These are phyloP conservation scores for Paguma larvata DNA, from an alignment of 2,797 vertebrate genomes.

Conservation along the genomic window DNA sequence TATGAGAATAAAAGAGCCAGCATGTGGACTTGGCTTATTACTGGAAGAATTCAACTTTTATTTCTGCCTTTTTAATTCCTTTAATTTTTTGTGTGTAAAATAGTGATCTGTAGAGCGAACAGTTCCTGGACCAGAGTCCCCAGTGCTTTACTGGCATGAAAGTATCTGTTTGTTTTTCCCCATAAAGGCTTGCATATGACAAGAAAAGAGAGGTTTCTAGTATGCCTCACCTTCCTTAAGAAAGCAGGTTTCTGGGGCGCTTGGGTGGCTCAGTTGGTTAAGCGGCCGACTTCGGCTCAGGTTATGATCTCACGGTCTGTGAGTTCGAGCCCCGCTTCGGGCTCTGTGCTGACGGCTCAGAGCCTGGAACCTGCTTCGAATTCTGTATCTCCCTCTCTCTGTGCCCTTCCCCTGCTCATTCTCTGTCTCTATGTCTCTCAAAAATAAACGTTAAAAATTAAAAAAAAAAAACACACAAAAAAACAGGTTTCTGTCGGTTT, in stretches of 20 bases:
- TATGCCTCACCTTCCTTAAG: neutral
- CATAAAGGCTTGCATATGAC: neutral
- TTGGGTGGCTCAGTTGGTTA: too few relatives aligned
- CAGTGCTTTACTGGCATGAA: neutral
- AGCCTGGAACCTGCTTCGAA: too few relatives aligned
- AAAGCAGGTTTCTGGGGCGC: neutral
- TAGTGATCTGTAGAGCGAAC: conserved; percentile 19
- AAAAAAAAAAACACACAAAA: too few relatives aligned
- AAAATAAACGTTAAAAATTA: too few relatives aligned
- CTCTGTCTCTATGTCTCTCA: too few relatives aligned
- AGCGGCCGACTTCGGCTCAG: too few relatives aligned
- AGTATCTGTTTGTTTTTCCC: neutral
- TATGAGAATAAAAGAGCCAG: conserved; percentile 12
- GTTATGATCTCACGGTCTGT: too few relatives aligned
- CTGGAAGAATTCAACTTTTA: conserved; percentile 42
- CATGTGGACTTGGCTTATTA: neutral
- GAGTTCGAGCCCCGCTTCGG: too few relatives aligned
- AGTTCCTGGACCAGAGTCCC: neutral
- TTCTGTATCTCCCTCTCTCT: too few relatives aligned
- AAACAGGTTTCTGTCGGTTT: neutral
- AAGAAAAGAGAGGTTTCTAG: neutral
- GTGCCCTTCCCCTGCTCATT: too few relatives aligned
- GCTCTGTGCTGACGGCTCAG: too few relatives aligned
- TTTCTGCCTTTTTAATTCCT: conserved; percentile 14
- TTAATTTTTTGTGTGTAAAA: neutral